Conservation (phyloP, 2,888 invertebrate genomes). For the Aproaerema taeniolella region DNA sequence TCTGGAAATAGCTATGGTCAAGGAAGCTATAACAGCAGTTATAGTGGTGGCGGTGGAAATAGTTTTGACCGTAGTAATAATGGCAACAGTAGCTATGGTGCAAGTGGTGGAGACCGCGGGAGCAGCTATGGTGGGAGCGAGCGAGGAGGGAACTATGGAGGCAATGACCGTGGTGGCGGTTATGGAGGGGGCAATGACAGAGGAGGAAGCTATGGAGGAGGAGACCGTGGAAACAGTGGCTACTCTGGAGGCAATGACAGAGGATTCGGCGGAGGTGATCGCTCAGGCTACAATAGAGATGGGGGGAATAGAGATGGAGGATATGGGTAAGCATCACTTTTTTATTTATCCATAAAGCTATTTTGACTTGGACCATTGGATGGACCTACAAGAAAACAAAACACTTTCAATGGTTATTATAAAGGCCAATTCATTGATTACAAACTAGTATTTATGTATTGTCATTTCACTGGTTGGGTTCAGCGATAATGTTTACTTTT, state of each 20-base stretch:
- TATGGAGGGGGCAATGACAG: slow-evolving; percentile 60
- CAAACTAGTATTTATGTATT: neutral
- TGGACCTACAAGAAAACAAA: no score
- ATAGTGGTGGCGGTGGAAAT: slow-evolving; percentile 33
- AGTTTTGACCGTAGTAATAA: slow-evolving; percentile 37
- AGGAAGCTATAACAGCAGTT: slow-evolving; percentile 48
- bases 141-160: slow-evolving; percentile 23
- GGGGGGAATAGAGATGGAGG: slow-evolving; percentile 77
- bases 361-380: no score
- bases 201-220: slow-evolving; percentile 51
- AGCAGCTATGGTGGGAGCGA: slow-evolving; percentile 27
- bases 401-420: neutral
- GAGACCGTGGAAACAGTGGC: slow-evolving; percentile 48
- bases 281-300: slow-evolving; percentile 74
- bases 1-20: slow-evolving; percentile 52
- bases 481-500: no score
- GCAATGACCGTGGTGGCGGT: slow-evolving; percentile 55
- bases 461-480: no score
- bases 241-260: slow-evolving; percentile 60
- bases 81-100: slow-evolving; percentile 26
- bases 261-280: slow-evolving; percentile 63
- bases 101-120: slow-evolving; percentile 32
- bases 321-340: slow-evolving; percentile 73
- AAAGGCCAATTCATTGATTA: no score
- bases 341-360: no score